Evolutionary conservation across 2,888 invertebrate species (phyloP).

Genomic region (Cabera pusaria): DNA sequence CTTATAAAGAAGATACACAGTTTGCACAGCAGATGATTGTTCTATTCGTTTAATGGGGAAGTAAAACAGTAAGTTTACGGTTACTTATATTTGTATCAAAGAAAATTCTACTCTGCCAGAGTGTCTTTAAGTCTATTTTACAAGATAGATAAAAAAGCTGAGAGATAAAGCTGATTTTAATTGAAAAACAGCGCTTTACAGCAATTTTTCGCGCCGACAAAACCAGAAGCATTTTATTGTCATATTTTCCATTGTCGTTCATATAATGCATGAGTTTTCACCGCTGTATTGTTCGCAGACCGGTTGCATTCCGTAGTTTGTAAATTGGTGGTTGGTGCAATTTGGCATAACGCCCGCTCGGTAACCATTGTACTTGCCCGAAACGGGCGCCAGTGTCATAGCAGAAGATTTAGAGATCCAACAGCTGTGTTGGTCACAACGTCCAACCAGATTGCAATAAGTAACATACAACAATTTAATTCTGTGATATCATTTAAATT

Average conservation of each 20-base stretch:
- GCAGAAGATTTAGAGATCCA: conserved; percentile 36
- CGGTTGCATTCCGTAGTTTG: conserved; percentile 49
- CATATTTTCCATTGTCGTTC: conserved; percentile 40
- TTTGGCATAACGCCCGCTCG: conserved; percentile 60
- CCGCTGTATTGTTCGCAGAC: conserved; percentile 41
- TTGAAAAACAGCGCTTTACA: conserved; percentile 14
- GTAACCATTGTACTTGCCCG: conserved; percentile 45
- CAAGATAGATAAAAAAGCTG: too few species aligned
- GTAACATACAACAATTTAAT: too few species aligned
- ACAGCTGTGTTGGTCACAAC: conserved; percentile 19
- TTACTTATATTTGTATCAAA: too few species aligned
- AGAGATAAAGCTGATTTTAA: conserved; percentile 21
- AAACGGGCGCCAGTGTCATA: conserved; percentile 40
- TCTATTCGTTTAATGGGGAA: too few species aligned
- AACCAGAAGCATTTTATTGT: conserved; percentile 28
- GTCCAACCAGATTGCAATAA: background rate
- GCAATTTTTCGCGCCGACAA: conserved; percentile 11
- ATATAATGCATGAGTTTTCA: conserved; percentile 41
- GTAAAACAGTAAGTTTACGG: too few species aligned
- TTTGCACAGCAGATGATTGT: too few species aligned
- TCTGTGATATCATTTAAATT: too few species aligned
- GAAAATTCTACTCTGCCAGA: too few species aligned
- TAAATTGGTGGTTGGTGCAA: conserved; percentile 55
- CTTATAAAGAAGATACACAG: too few species aligned
- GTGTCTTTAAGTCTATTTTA: too few species aligned